These are phyloP conservation scores for Cyclargus thomasi DNA, from an alignment of 1,140 invertebrate species.

Conservation along the genomic window DNA sequence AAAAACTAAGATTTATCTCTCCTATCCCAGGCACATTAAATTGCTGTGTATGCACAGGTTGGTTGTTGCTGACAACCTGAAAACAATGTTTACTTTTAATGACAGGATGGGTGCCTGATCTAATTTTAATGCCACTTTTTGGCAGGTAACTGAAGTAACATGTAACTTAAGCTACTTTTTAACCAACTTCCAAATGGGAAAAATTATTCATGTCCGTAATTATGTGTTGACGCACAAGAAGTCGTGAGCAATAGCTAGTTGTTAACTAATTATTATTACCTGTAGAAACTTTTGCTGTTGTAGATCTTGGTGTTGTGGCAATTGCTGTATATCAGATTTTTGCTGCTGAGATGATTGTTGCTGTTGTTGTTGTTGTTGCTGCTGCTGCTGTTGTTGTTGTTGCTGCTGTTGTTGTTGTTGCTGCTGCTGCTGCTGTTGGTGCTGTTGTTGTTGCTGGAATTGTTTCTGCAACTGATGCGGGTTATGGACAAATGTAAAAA, in stretches of 20 bases:
- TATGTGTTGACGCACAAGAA: no score
- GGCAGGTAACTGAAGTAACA: no score
- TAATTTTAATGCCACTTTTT: no score
- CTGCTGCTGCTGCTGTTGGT: slow-evolving; percentile 42
- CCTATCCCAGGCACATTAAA: slow-evolving; percentile 66
- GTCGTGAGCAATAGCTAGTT: no score
- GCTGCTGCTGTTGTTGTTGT: slow-evolving; percentile 44
- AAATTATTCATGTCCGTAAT: no score
- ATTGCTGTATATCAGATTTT: slow-evolving; percentile 58
- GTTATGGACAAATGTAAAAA: neutral
- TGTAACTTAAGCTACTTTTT: no score
- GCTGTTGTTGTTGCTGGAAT: slow-evolving; percentile 49
- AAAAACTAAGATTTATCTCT: slow-evolving; percentile 63
- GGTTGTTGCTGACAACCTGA: slow-evolving; percentile 37
- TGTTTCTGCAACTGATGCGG: slow-evolving; percentile 50
- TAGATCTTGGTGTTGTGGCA: slow-evolving; percentile 55
- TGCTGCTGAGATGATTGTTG: slow-evolving; percentile 43
- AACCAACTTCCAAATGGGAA: no score
- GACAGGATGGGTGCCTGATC: no score
- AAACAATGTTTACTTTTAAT: slow-evolving; percentile 4
- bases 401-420: slow-evolving; percentile 46
- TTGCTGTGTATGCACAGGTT: slow-evolving; percentile 60
- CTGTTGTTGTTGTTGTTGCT: slow-evolving; percentile 40
- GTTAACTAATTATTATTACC: slow-evolving; percentile 28
- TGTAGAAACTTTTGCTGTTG: slow-evolving; percentile 70